Evolutionary conservation across 2,888 invertebrate species (phyloP).

Genomic region (Tigriopus californicus): DNA sequence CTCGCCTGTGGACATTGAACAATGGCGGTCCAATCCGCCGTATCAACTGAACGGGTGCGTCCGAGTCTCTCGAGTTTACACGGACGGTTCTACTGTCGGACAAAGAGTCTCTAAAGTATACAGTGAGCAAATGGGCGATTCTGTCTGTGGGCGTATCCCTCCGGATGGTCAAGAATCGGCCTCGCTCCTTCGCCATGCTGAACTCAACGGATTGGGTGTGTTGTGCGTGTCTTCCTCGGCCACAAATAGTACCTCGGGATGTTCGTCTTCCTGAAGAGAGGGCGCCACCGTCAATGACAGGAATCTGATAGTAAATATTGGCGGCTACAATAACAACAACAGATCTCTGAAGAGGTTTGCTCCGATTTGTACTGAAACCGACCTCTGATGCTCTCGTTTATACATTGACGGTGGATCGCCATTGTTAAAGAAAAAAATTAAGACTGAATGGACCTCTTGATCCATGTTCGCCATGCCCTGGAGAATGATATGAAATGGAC

Average conservation of each 20-base stretch:
- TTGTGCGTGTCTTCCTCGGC: not conserved
- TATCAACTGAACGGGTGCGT: slow-evolving; percentile 15
- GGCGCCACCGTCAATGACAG: no score
- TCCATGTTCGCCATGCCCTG: no score
- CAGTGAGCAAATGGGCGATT: not conserved
- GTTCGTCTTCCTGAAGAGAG: no score
- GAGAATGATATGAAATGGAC: no score
- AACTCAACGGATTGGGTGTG: not conserved
- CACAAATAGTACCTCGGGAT: not conserved
- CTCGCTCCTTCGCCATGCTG: slow-evolving; percentile 2
- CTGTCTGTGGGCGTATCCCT: slow-evolving; percentile 7
- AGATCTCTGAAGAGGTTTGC: no score
- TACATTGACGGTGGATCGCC: no score
- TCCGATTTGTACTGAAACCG: no score
- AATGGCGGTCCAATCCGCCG: not conserved
- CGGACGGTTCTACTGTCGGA: not conserved
- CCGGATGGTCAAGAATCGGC: slow-evolving; percentile 17
- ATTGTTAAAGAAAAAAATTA: no score
- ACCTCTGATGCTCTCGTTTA: no score
- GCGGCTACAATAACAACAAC: no score
- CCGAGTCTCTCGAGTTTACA: slow-evolving; percentile 9
- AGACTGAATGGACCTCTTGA: no score
- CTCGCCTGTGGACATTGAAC: slow-evolving; percentile 14
- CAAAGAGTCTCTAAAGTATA: not conserved
- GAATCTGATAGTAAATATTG: no score